Conservation (phyloP, 2,113 vertebrate species). For the Eolophus roseicapilla region DNA sequence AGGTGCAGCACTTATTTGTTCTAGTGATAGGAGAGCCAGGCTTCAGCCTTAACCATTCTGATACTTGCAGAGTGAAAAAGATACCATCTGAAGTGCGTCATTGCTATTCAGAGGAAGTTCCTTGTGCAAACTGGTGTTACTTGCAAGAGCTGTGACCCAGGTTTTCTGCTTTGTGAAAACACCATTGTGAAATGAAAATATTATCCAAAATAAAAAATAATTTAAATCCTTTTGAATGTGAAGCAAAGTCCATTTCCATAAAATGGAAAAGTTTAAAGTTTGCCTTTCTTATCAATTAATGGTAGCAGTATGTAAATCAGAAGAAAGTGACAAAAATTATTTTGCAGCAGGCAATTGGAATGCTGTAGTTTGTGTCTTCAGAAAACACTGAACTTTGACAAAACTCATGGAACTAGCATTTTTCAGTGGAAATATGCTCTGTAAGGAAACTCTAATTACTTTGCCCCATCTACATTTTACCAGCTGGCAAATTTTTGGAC, state of each 20-base stretch:
- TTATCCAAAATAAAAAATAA: neutral
- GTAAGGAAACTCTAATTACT: neutral
- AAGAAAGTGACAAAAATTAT: neutral
- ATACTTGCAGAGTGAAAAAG: neutral
- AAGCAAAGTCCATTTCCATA: neutral
- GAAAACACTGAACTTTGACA: neutral
- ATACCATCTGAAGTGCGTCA: neutral
- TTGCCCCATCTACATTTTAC: neutral
- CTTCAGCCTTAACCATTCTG: neutral
- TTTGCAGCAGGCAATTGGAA: neutral
- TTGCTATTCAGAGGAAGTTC: neutral
- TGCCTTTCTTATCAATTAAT: neutral
- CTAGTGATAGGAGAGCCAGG: neutral
- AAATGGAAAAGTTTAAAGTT: neutral
- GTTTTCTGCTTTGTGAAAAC: neutral
- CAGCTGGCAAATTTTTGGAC: neutral
- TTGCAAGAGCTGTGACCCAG: neutral
- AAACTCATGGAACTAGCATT: neutral
- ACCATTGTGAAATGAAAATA: neutral
- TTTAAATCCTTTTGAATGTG: neutral
- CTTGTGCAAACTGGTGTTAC: neutral
- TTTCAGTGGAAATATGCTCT: neutral
- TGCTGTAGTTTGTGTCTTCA: neutral
- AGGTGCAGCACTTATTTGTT: neutral
- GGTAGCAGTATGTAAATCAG: neutral